Conservation (phyloP, 2,888 invertebrate species). For the Lysandra coridon region DNA sequence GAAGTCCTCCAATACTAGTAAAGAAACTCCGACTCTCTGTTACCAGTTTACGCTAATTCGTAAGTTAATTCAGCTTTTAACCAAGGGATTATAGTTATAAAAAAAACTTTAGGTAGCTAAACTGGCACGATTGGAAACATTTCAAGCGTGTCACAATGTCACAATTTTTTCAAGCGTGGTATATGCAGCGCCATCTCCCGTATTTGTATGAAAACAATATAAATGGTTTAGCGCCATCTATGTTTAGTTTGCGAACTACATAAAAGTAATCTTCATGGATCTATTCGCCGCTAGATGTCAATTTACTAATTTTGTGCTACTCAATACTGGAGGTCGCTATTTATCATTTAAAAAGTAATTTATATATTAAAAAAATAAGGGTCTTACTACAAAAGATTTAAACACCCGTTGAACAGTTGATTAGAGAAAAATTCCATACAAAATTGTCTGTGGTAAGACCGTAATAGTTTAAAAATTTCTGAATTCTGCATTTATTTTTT, state of each 20-base stretch:
- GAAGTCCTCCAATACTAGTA: no score
- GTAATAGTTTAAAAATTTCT: no score
- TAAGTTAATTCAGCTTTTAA: no score
- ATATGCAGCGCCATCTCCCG: neutral
- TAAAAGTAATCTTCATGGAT: neutral
- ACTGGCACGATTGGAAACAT: neutral
- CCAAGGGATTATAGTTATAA: no score
- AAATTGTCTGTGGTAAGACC: no score
- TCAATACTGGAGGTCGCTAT: neutral
- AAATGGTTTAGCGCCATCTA: neutral
- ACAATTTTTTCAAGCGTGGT: neutral
- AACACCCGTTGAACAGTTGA: no score
- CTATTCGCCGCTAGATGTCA: slow-evolving; percentile 4
- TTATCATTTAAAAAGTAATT: neutral
- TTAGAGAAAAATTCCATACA: no score
- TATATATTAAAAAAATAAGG: no score
- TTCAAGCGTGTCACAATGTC: neutral
- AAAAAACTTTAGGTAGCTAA: neutral
- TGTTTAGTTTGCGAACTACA: neutral
- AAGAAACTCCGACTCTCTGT: no score
- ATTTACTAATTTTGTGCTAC: neutral
- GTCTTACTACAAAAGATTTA: no score
- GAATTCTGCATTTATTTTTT: no score
- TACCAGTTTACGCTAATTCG: no score
- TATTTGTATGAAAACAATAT: neutral